These are phyloP conservation scores for Spicauda simplicius DNA, from an alignment of 2,888 invertebrate species.

Conservation along the genomic window DNA sequence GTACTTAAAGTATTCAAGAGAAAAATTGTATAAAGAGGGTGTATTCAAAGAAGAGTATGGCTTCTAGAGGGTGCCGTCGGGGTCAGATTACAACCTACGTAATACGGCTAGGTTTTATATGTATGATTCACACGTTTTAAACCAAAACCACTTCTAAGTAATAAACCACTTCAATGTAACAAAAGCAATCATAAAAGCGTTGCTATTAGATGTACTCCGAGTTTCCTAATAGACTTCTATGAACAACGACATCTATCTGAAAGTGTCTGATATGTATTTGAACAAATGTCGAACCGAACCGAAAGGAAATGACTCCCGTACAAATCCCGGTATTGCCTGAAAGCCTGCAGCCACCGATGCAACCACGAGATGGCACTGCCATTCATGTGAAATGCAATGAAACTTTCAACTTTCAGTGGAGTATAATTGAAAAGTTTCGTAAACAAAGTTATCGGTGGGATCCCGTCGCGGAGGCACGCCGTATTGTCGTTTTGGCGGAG, in stretches of 20 bases:
- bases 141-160: too few relatives aligned
- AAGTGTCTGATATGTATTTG: neutral
- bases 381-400: slow-evolving; percentile 1
- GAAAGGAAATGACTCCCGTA: slow-evolving; percentile 6
- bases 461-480: neutral
- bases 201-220: too few relatives aligned
- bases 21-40: too few relatives aligned
- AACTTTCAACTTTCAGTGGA: neutral
- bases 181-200: too few relatives aligned
- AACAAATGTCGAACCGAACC: slow-evolving; percentile 4
- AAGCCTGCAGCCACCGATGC: neutral
- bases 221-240: too few relatives aligned
- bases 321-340: slow-evolving; percentile 3
- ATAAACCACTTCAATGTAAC: too few relatives aligned
- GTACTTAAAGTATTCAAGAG: too few relatives aligned
- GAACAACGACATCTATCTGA: neutral
- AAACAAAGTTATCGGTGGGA: neutral
- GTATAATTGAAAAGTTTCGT: neutral
- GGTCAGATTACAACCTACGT: neutral
- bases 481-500: neutral
- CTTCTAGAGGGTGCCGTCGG: neutral
- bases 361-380: neutral
- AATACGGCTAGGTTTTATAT: neutral
- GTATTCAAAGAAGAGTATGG: neutral
- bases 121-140: neutral